Percentiles rank a stretch among this genome's conserved stretches.
Evolutionary conservation across 1,140 invertebrate genomes (phyloP).

Genomic region (Mizuhopecten yessoensis): DNA sequence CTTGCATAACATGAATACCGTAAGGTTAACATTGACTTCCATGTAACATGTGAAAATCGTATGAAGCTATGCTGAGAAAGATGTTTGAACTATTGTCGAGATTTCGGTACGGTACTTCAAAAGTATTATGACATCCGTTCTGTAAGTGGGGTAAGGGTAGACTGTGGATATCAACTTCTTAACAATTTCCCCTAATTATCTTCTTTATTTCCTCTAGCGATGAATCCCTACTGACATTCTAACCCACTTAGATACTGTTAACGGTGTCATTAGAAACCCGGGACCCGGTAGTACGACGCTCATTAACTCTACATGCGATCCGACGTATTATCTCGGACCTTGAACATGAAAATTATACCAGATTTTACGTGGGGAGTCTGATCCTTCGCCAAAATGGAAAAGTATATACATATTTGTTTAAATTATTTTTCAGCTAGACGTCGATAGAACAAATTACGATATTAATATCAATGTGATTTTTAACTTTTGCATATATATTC

Average conservation of each 20-base stretch:
- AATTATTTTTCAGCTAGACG: no score
- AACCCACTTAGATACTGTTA: background rate
- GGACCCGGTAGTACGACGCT: background rate
- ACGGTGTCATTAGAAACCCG: constrained; percentile 1
- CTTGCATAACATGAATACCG: no score
- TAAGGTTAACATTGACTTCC: no score
- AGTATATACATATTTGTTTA: no score
- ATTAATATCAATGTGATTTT: no score
- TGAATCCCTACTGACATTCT: constrained; percentile 33
- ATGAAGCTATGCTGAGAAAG: background rate
- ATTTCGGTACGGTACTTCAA: constrained; percentile 10
- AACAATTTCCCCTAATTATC: constrained; percentile 39
- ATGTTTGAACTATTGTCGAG: constrained; percentile 25
- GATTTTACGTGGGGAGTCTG: background rate
- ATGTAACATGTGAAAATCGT: background rate
- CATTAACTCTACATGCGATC: background rate
- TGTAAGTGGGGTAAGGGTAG: constrained; percentile 24
- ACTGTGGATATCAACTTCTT: constrained; percentile 14
- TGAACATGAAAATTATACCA: background rate
- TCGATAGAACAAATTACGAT: no score
- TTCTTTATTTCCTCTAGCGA: constrained; percentile 27
- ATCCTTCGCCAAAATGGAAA: background rate
- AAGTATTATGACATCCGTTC: constrained; percentile 24
- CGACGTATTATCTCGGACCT: background rate
- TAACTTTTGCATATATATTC: no score